phyloP scores from a whole-genome alignment of 2,888 invertebrate species.

The Megalurothrips usitatus region DNA sequence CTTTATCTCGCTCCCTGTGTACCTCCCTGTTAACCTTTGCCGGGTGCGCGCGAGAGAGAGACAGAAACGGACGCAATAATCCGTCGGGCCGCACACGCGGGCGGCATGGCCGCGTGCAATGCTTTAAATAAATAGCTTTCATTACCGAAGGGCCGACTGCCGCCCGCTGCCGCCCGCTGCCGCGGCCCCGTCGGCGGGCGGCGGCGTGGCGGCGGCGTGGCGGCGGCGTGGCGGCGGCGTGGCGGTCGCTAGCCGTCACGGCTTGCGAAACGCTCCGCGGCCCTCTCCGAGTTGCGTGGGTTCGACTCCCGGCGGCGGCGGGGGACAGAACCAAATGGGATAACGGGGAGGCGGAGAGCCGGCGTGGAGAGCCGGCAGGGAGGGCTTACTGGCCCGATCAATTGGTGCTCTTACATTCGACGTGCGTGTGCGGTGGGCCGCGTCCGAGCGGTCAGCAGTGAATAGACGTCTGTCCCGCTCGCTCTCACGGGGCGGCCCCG shows the following conservation, averaged over 20 bases:
- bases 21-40: neutral
- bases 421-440: neutral
- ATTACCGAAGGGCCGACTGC: neutral
- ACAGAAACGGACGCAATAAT: no score
- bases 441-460: neutral
- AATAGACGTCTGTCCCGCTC: neutral
- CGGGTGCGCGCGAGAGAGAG: neutral
- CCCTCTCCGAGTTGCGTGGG: no score
- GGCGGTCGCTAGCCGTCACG: neutral
- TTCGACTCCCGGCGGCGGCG: no score
- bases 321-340: neutral
- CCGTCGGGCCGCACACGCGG: neutral
- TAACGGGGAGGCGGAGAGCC: neutral
- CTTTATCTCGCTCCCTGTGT: neutral
- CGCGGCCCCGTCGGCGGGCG: neutral
- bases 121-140: conserved; percentile 23
- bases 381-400: neutral
- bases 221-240: no score
- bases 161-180: neutral
- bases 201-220: no score
- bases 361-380: neutral
- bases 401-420: neutral
- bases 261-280: neutral
- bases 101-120: neutral
- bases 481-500: neutral